Base-by-base conservation (phyloP, 2,113 vertebrate genomes). In the Beaufortia kweichowensis region DNA sequence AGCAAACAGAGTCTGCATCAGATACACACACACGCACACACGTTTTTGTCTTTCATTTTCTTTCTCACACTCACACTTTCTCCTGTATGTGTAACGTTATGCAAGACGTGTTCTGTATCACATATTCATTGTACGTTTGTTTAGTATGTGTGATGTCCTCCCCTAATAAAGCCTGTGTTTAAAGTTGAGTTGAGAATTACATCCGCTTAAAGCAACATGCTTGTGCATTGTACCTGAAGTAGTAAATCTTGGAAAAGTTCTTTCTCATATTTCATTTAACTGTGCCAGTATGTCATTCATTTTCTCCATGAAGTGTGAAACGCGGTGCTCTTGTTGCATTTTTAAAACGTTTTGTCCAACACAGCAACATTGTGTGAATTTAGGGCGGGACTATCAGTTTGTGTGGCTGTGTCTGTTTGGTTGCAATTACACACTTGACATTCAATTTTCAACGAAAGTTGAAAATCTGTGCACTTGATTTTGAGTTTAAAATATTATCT, bases 1-100 rank as follows among this genome's bases (percentile, higher is more conserved):
- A 90, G 85, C 83, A 70, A 80, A 46, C 63, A 39, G 61, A 80
- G 86, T 85, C 90, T 88, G 79, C 82, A 88, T 90, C 87, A 89
- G 88, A 91, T 89, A 7, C 41, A 68, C 8, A 46, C 50, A 29
- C 61, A 29, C 61, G 65, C 33, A 43, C 3, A 68, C 62, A 62
- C 23, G 39, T 2, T 72, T 21, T 24, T 21, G 7, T 56, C 53
- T 21, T 12, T 57, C 21, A 55, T 69, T 48, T 21, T 60, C 35
- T 70, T 53, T 70, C 65, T 50, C 33, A 70, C 61, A 70, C 39
- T 46, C 46, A 48, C 66, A 35, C 21, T 57, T 23, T 71, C 31
- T 39, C n/a, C 35, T 53, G 29, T 53, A 55, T 69, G 67, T 56
- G n/a, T 33, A 69, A 11, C 12, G 21, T 69, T 69, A 33, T 69